A percentile compares a stretch with the other conserved stretches of the same genome.
Evolutionary conservation across 2,888 invertebrate species (phyloP).

Genomic region (Branchellion lobata): DNA sequence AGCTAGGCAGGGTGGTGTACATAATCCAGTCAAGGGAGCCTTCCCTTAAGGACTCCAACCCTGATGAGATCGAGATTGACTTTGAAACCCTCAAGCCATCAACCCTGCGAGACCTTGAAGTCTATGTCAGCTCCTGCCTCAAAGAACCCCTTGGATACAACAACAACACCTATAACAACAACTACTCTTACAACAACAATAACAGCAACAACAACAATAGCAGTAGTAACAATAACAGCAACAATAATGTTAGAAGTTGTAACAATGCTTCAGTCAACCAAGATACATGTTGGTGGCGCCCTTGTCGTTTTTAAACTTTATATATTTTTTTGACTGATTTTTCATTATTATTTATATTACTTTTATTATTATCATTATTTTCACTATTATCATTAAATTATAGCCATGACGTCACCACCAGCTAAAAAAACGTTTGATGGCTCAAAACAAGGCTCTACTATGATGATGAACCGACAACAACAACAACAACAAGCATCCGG

Average conservation of each 20-base stretch:
- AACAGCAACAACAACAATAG: not conserved
- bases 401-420: not conserved
- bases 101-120: slow-evolving; percentile 92
- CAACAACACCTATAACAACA: not conserved
- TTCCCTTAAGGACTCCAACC: slow-evolving; percentile 86
- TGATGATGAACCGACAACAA: slow-evolving; percentile 1
- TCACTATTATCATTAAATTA: not conserved
- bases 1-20: slow-evolving; percentile 94
- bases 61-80: slow-evolving; percentile 99
- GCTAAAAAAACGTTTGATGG: slow-evolving; percentile 15
- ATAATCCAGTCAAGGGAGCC: slow-evolving; percentile 98
- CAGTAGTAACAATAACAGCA: not conserved
- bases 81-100: slow-evolving; percentile 98
- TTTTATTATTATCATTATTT: not conserved
- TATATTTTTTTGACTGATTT: not conserved
- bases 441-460: not conserved
- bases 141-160: slow-evolving; percentile 63
- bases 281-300: not conserved
- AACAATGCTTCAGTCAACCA: not conserved
- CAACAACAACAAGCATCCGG: not conserved
- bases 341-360: not conserved
- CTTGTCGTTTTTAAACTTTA: not conserved
- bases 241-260: too few relatives aligned
- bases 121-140: slow-evolving; percentile 90
- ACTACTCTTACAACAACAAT: not conserved